Base-by-base conservation (phyloP, 2,888 invertebrate genomes). In the Crepidodera aurea region DNA sequence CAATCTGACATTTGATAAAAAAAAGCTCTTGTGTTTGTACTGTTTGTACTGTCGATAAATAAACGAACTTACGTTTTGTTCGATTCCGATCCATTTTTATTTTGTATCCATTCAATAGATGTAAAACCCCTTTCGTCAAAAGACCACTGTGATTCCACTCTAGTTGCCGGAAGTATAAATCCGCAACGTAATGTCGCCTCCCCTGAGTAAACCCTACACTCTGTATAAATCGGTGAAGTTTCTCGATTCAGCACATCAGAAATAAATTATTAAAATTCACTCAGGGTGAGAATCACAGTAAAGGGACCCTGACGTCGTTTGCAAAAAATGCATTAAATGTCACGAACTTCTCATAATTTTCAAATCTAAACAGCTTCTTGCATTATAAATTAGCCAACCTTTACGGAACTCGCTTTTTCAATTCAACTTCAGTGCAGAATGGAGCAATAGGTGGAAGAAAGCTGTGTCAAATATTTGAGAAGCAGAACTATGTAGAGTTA, bases 331-430 rank as follows among this genome's bases (percentile, higher is more conserved):
- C 62, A 65, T 59, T 62, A 59, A 66, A 66, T 51, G 61, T 66
- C 66, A 64, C 64, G 64, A 48, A 56, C 61, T 29, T 39, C 63
- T 66, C 64, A 62, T 66, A 66, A 66, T 61, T 66, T 46, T 55
- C 57, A 48, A 55, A 59, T 46, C 48, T 51, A 51, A 64, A 51
- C 56, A 56, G 59, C 59, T 32, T 44, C 53, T 51, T 61, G 64
- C 61, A 62, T 62, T 62, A 67, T 62, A 60, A 60, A 65, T 65
- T 61, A 62, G 8, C 42, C 57, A n/a, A n/a, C n/a, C n/a, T n/a
- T n/a, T n/a, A n/a, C n/a, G n/a, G n/a, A 34, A 40, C 44, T 51
- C 42, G 25, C 53, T 27, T 55, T 60, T 34, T 22, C 37, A 44
- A 56, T 62, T 60, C 59, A 65, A 62, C 59, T 65, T 62, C 32